phyloP scores from a whole-genome alignment of 1,140 invertebrate species.

The Camponotus floridanus region DNA sequence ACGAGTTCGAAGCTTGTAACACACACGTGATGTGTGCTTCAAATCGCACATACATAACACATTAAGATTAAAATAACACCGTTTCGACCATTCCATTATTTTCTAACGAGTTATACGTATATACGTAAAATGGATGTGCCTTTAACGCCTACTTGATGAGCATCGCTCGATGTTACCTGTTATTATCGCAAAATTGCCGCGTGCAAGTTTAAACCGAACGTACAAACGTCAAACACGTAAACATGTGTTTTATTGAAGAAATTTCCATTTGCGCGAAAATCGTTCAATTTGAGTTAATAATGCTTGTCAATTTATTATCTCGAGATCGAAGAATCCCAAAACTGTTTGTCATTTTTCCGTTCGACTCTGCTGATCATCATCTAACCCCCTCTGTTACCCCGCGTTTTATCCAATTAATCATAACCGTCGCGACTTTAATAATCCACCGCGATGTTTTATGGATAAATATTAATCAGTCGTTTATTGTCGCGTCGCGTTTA shows the following conservation, averaged over 20 bases:
- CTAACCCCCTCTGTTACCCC: not conserved
- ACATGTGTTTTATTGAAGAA: not conserved
- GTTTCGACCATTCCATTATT: not conserved
- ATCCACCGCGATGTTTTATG: not conserved
- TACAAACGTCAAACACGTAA: not conserved
- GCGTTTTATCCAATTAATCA: conserved; percentile 5
- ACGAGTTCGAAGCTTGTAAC: conserved; percentile 58
- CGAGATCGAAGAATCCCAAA: not conserved
- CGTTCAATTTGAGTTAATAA: not conserved
- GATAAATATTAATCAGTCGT: not conserved
- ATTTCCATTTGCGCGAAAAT: not conserved
- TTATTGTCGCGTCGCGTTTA: not conserved
- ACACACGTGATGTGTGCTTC: not conserved
- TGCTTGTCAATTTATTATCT: not conserved
- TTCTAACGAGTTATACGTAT: not conserved
- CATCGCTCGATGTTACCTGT: conserved; percentile 14
- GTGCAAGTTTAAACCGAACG: conserved; percentile 16
- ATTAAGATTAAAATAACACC: conserved; percentile 34
- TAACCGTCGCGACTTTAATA: not conserved
- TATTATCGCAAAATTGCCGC: conserved; percentile 38
- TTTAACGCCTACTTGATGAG: conserved; percentile 38
- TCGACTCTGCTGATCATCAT: not conserved
- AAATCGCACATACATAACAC: not conserved
- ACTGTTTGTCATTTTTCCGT: not conserved
- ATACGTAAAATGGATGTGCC: not conserved